Conservation (phyloP, 2,113 vertebrate species). For the Ameiurus melas region DNA sequence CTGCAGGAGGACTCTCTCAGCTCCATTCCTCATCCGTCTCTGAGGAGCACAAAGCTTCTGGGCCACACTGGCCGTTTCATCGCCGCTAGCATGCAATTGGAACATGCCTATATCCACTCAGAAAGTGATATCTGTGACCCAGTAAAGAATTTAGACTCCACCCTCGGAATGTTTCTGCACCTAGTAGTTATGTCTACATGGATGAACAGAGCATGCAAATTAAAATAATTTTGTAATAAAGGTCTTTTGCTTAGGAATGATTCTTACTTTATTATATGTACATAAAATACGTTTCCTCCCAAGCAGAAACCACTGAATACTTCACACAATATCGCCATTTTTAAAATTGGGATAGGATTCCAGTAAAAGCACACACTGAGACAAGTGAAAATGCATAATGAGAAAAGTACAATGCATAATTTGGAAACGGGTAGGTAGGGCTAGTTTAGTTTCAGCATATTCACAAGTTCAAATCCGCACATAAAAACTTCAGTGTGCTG, state of each 20-base stretch:
- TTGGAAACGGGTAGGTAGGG: neutral
- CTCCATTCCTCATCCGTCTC: constrained; percentile 42
- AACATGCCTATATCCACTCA: constrained; percentile 10
- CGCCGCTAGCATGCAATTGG: constrained; percentile 12
- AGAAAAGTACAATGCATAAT: neutral
- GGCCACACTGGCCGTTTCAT: constrained; percentile 17
- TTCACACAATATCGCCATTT: neutral
- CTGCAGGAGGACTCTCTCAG: constrained; percentile 45
- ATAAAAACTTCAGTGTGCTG: neutral
- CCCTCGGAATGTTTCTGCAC: neutral
- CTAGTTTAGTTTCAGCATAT: neutral
- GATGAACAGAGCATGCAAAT: neutral
- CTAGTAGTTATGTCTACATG: neutral
- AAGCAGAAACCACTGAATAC: neutral
- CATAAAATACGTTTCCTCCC: neutral
- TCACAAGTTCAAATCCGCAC: neutral
- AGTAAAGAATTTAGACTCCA: constrained; percentile 24
- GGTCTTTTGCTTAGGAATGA: neutral
- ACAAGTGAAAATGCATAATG: neutral
- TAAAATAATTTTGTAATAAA: neutral
- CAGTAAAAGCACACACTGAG: neutral
- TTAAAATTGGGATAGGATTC: neutral
- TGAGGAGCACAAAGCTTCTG: constrained; percentile 13
- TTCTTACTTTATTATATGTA: neutral
- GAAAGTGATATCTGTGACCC: constrained; percentile 15